Conservation (phyloP, 2,888 invertebrate species). For the Apodemia duryi region DNA sequence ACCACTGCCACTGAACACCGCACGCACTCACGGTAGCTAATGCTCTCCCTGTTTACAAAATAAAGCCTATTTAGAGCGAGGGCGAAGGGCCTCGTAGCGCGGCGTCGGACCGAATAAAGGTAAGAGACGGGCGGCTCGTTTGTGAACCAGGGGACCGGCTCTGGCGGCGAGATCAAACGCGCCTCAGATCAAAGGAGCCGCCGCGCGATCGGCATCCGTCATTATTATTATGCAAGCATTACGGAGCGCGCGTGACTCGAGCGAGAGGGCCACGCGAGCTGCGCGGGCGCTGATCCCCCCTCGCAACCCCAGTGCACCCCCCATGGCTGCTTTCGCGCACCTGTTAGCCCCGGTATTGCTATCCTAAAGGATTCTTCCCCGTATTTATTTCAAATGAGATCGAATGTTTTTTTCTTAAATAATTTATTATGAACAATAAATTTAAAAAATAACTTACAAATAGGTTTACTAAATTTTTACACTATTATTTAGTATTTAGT, state of each 20-base stretch:
- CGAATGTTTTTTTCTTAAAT: too few species aligned
- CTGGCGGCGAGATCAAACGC: constrained; percentile 76
- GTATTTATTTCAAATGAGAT: too few species aligned
- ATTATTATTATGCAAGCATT: constrained; percentile 80
- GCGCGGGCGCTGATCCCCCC: constrained; percentile 63
- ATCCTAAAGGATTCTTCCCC: neutral
- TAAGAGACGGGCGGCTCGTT: constrained; percentile 70
- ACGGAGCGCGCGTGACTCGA: constrained; percentile 78
- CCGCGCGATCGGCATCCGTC: constrained; percentile 80
- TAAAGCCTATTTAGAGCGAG: constrained; percentile 76
- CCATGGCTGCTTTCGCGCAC: constrained; percentile 9
- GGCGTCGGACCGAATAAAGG: constrained; percentile 32
- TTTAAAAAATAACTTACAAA: too few species aligned
- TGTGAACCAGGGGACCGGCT: constrained; percentile 74
- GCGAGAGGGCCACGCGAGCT: constrained; percentile 76
- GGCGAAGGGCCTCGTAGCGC: constrained; percentile 64
- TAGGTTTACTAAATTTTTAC: too few species aligned
- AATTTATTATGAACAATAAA: too few species aligned
- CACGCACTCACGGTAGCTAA: constrained; percentile 59
- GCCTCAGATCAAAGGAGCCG: constrained; percentile 76
- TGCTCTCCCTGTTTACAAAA: constrained; percentile 75
- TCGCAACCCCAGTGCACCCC: constrained; percentile 28
- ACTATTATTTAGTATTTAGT: too few species aligned
- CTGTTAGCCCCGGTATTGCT: constrained; percentile 9
- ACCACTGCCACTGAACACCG: constrained; percentile 46